Evolutionary conservation across 2,888 invertebrate species (phyloP), one percentile per base, ranked within the genome.

Genomic region (Mesorhabditis sp.): DNA sequence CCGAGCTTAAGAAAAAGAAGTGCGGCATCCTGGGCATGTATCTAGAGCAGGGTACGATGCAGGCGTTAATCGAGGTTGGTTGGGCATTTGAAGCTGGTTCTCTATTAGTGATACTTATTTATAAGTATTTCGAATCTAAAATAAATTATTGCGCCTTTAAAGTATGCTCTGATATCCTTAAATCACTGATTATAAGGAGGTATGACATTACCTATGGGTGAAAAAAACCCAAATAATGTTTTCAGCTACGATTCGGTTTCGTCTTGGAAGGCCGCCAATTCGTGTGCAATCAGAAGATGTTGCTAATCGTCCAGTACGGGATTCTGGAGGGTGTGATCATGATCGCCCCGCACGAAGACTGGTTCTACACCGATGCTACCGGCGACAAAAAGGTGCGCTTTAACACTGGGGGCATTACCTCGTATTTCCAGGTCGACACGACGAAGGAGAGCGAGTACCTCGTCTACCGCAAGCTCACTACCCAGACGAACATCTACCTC

Each of bases 261-360:
- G 28, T 28, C 28, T 28, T 28, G 28, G 28, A 28, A 1, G 28
- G 28, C 28, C 28, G 28, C 28, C 28, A 10, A n/a, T 50, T 50
- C 58, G n/a, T 50, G 10, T 50, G 58, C 58, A 13, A 10, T 2
- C 58, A 50, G n/a, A 50, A 50, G 58, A 50, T 50, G 58, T 50
- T 50, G n/a, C n/a, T 50, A n/a, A n/a, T 50, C 10, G 58, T 13
- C 10, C 10, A 50, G n/a, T 50, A 13, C 58, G 58, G 58, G 58
- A 13, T 13, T 50, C n/a, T 50, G 10, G 58, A 50, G 58, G n/a
- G 58, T 2, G 10, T 50, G 7, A 10, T 13, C 7, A 13, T 50
- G 10, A 50, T 50, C 58, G 58, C 58, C n/a, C 58, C 58, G n/a
- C 58, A 50, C 58, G 58, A 50, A n/a, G 58, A 50, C 7, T 50